Conservation (phyloP, 2,113 vertebrate species). For the Eublepharis macularius region DNA sequence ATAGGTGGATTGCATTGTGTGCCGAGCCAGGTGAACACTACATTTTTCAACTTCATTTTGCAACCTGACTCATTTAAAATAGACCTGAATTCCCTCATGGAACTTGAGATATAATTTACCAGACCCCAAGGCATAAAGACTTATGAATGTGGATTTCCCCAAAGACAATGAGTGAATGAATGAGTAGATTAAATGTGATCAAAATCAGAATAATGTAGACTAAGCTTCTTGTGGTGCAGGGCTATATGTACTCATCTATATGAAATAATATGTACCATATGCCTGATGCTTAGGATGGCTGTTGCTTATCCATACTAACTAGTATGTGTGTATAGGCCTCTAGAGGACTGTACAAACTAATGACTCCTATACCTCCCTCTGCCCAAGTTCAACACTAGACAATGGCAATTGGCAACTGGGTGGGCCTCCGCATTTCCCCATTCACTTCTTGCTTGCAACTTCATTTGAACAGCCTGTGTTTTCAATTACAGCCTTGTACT, state of each 20-base stretch:
- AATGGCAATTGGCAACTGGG: no score
- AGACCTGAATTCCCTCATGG: slow-evolving; percentile 14
- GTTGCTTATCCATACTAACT: background rate
- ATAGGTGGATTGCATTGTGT: slow-evolving; percentile 3
- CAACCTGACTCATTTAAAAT: slow-evolving; percentile 13
- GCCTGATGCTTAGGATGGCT: background rate
- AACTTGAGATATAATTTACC: slow-evolving; percentile 13
- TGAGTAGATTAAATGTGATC: slow-evolving; percentile 19
- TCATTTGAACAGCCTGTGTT: no score
- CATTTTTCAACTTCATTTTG: slow-evolving; percentile 22
- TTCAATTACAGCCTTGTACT: no score
- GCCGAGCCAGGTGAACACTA: background rate
- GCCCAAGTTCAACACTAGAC: no score
- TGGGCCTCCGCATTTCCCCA: no score
- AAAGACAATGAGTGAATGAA: slow-evolving; percentile 14
- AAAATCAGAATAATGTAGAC: slow-evolving; percentile 13
- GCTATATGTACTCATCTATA: background rate
- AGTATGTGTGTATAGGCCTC: background rate
- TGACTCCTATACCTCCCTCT: no score
- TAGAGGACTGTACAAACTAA: background rate
- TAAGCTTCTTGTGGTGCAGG: background rate
- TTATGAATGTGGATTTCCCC: slow-evolving; percentile 16
- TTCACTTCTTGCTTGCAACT: no score
- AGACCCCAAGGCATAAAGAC: background rate
- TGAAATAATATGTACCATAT: background rate